These are phyloP conservation scores for Sphecodes monilicornis DNA, from an alignment of 2,888 invertebrate species.

Conservation along the genomic window DNA sequence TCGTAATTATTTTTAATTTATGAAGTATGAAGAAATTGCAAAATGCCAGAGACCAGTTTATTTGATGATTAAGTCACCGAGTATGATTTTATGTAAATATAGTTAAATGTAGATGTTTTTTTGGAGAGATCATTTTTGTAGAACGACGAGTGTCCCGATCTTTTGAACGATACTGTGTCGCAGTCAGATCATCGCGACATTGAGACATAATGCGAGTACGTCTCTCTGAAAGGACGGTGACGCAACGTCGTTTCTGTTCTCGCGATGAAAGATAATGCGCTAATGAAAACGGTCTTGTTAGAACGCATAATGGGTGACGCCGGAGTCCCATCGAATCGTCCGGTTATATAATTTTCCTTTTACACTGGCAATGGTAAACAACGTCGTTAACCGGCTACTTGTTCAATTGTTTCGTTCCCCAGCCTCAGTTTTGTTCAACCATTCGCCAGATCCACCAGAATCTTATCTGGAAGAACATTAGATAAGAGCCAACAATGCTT, in stretches of 20 bases:
- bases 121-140: neutral
- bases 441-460: neutral
- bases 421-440: neutral
- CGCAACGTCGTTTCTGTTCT: conserved; percentile 28
- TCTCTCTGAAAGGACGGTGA: conserved; percentile 32
- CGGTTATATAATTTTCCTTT: conserved; percentile 34
- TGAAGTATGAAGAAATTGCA: too few relatives aligned
- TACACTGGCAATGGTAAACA: conserved; percentile 21
- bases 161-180: neutral
- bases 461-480: neutral
- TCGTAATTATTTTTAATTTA: too few relatives aligned
- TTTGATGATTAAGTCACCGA: too few relatives aligned
- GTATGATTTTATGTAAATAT: neutral
- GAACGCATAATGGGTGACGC: conserved; percentile 48
- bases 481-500: neutral
- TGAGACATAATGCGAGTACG: conserved; percentile 9
- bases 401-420: neutral
- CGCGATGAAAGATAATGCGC: conserved; percentile 44
- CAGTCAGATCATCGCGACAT: conserved; percentile 19
- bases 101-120: neutral
- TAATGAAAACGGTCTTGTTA: conserved; percentile 59
- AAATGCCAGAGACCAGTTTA: too few relatives aligned
- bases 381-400: neutral
- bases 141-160: neutral
- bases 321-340: conserved; percentile 27